phyloP scores from a whole-genome alignment of 2,888 invertebrate genomes.

The Serripes groenlandicus region DNA sequence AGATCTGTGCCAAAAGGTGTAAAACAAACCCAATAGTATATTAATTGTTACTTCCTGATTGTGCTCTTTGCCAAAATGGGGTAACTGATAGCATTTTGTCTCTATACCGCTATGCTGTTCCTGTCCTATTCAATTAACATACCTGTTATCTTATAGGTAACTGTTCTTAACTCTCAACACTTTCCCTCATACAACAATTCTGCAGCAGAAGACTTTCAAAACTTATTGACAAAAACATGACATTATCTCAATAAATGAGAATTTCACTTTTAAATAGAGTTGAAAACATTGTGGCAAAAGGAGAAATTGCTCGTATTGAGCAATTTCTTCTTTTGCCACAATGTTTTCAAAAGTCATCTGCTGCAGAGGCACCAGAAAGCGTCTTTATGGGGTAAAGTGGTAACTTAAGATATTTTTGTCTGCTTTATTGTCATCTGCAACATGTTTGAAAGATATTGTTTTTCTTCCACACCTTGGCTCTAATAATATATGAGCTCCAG shows the following conservation, averaged over 20 bases:
- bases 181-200: too few species aligned
- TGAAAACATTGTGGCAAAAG: not conserved
- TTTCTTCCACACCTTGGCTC: too few species aligned
- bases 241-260: too few species aligned
- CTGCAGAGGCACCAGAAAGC: not conserved
- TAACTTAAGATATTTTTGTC: not conserved
- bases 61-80: not conserved
- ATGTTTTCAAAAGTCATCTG: not conserved
- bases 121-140: too few species aligned
- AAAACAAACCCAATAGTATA: not conserved
- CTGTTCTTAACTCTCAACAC: too few species aligned
- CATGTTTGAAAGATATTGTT: too few species aligned
- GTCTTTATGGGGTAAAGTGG: not conserved
- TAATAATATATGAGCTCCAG: not conserved
- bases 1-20: too few species aligned
- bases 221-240: too few species aligned
- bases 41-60: not conserved
- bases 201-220: too few species aligned
- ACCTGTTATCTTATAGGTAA: too few species aligned
- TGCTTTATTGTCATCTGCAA: not conserved
- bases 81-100: not conserved
- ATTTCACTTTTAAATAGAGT: not conserved
- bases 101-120: too few species aligned
- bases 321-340: conserved; percentile 5
- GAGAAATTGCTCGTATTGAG: not conserved